These are phyloP conservation scores for Rhabdomys dilectus DNA, from an alignment of 2,113 vertebrate genomes.

Conservation along the genomic window DNA sequence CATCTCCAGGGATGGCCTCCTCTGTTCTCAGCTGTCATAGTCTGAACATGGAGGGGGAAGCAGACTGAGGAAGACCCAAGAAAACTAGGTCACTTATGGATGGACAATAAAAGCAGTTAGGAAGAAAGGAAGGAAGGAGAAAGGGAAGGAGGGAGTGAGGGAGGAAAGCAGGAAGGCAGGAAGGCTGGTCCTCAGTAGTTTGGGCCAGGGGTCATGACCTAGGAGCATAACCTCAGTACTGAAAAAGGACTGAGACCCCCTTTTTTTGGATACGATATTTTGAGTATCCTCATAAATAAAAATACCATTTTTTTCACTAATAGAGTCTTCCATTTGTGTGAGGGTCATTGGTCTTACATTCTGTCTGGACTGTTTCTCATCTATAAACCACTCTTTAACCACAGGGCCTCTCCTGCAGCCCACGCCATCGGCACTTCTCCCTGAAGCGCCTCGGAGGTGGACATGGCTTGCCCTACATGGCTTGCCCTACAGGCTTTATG, in stretches of 20 bases:
- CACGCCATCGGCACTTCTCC: no score
- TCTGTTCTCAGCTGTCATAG: not conserved
- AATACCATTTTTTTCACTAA: not conserved
- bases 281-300: not conserved
- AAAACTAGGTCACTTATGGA: not conserved
- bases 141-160: not conserved
- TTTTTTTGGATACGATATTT: not conserved
- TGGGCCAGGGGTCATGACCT: no score
- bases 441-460: not conserved
- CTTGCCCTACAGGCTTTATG: not conserved
- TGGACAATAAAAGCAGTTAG: not conserved
- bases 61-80: not conserved
- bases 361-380: constrained; percentile 18
- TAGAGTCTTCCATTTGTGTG: not conserved
- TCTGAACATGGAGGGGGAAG: not conserved
- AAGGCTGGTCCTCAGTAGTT: no score
- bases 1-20: not conserved
- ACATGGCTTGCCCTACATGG: not conserved
- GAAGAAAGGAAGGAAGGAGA: not conserved
- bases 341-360: not conserved
- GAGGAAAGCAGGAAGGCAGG: not conserved
- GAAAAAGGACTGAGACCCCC: not conserved
- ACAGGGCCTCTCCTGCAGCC: not conserved
- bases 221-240: not conserved
- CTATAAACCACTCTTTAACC: not conserved